A percentile compares a stretch with the other conserved stretches of the same genome.
Conservation (phyloP, 2,888 invertebrate genomes). For the Callinectes sapidus region DNA sequence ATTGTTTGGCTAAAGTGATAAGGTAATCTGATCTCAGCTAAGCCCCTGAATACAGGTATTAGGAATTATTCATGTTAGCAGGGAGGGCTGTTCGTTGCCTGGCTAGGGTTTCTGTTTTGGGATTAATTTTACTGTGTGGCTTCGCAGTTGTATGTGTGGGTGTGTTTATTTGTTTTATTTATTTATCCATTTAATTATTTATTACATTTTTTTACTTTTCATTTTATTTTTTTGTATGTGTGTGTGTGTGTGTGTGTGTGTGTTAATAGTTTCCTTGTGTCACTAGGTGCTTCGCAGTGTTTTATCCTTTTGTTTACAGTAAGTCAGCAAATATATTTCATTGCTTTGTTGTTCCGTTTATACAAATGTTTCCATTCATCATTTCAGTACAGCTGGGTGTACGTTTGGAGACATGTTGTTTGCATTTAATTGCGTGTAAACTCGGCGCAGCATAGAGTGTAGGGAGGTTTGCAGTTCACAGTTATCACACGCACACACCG, state of each 20-base stretch:
- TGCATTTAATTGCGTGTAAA: not conserved
- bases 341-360: not conserved
- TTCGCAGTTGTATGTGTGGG: not conserved
- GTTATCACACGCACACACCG: not conserved
- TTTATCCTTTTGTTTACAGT: not conserved
- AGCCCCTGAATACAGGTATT: not conserved
- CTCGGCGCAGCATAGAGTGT: not conserved
- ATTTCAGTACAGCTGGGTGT: not conserved
- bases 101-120: not conserved
- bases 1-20: conserved; percentile 17
- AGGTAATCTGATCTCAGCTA: conserved; percentile 8
- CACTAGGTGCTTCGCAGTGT: not conserved
- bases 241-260: conserved; percentile 25
- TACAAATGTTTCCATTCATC: conserved; percentile 3
- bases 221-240: no score
- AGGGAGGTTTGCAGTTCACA: not conserved
- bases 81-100: not conserved
- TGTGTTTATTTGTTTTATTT: not conserved
- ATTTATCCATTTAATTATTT: no score
- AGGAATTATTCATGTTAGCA: not conserved
- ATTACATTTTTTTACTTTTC: no score
- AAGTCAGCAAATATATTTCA: not conserved
- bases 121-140: not conserved
- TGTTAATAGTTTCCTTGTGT: not conserved
- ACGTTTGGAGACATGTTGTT: not conserved